Base-by-base conservation (phyloP, 2,113 vertebrate genomes). In the Rhinolophus ferrumequinum region DNA sequence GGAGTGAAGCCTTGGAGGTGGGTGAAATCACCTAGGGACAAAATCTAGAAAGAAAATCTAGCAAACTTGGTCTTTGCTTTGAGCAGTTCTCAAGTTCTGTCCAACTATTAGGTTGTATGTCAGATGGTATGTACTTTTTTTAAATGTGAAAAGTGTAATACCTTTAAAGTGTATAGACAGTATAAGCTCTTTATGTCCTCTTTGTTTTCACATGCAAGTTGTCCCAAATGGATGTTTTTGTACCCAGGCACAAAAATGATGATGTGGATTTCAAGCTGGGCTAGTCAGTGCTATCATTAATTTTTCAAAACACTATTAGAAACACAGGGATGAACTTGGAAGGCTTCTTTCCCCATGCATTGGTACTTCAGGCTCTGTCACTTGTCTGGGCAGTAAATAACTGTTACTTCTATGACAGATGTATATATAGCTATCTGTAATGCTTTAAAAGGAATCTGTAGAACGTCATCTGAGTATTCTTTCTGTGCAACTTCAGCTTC, bases 121-220 rank as follows among this genome's bases (percentile, higher is more conserved):
- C 69, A 94, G 14, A 47, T 66, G 56, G 6, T 92, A 26, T 60
- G 16, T 91, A 33, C 28, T 92, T 72, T 73, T 79, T 90, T 88
- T 6, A 94, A 58, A 52, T 88, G 21, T 87, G 66, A 76, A 95
- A 88, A 67, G 10, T 35, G n/a, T 67, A 15, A 24, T 47, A 38
- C 56, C 33, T 81, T 97, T 62, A 47, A 83, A 93, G 10, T 79
- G 64, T 4, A 50, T 18, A 13, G n/a, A 79, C 38, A 54, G 35
- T 85, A 8, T 58, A 70, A 66, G 64, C 22, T 80, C 8, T 35
- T 52, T 60, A 38, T 30, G 16, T 41, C 10, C 10, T 58, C 24
- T 67, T 90, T 89, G 50, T 88, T 93, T 88, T 73, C 69, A 52
- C 26, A 10, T 30, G 38, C 38, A 95, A 81, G 22, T 69, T 88